Conservation (phyloP, 2,888 invertebrate species). For the Tipula confusa region DNA sequence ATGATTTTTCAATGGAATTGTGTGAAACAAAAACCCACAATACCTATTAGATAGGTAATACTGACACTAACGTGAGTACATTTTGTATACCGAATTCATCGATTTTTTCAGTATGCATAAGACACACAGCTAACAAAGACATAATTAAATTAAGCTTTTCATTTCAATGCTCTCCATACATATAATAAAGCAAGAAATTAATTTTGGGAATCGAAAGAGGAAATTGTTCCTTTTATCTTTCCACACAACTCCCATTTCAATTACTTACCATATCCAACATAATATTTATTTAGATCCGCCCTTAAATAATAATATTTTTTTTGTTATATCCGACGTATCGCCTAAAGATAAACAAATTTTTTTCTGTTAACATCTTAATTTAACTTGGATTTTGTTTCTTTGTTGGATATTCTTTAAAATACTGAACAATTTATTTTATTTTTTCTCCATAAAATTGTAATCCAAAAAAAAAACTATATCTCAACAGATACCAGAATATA, state of each 20-base stretch:
- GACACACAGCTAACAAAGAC: too few species aligned
- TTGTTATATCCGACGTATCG: not conserved
- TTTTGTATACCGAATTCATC: too few species aligned
- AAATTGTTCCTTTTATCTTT: not conserved
- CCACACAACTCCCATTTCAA: not conserved
- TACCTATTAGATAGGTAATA: too few species aligned
- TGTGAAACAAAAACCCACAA: too few species aligned
- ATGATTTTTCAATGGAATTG: too few species aligned
- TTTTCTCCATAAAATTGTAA: not conserved
- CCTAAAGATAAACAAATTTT: not conserved
- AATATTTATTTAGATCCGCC: not conserved
- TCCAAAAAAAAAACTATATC: not conserved
- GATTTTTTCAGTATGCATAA: too few species aligned
- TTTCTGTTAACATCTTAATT: conserved; percentile 12
- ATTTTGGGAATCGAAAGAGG: not conserved
- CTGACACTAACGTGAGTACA: too few species aligned
- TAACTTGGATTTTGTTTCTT: not conserved
- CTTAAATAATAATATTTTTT: not conserved
- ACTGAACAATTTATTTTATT: not conserved
- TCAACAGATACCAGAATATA: not conserved
- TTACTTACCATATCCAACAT: not conserved
- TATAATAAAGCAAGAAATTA: not conserved
- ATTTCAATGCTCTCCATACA: not conserved
- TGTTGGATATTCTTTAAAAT: not conserved
- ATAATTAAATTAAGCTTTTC: not conserved